Base-by-base conservation (phyloP, 2,113 vertebrate genomes). In the Edolisoma coerulescens region DNA sequence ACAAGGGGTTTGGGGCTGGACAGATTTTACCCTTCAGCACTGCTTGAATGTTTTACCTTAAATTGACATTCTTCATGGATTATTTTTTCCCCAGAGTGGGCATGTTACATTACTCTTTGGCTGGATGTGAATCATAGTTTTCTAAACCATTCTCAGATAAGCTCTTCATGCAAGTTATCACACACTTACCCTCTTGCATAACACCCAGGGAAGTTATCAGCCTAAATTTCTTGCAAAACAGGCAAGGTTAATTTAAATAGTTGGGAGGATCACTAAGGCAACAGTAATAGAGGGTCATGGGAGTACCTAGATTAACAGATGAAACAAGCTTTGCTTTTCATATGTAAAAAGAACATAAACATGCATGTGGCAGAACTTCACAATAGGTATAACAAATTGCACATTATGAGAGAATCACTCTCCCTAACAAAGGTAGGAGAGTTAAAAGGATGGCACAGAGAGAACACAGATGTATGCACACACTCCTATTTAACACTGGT, bases 201-300 rank as follows among this genome's bases (percentile, higher is more conserved):
- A 95, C 70, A 90, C 68, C 52, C 68, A 84, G 79, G 56, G 90
- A 94, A 74, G 71, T 60, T 93, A 91, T 86, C 95, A 90, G 56
- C 80, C 92, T 93, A 87, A 70, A 94, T 94, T 89, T 92, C 85
- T 88, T 78, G 53, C 85, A 94, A 94, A 95, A 93, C 52, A 89
- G 69, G 73, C 47, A 77, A 41, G 52, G 37, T 77, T 90, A 74
- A 90, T 70, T 84, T 74, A 88, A 86, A 92, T 52, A 84, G 59
- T 7, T 90, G 82, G 59, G 78, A 96, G 75, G 59, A 93, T 95
- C 92, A 67, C 76, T 93, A 95, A 93, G 82, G 82, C 91, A 94
- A 89, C 78, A 88, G 78, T 80, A 79, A 93, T n/a, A 84, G 53
- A 82, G 84, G 65, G 75, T 70, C 39, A 87, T 76, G 71, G 81